Base-by-base conservation (phyloP, 2,797 vertebrate species). In the Sebastes minor region DNA sequence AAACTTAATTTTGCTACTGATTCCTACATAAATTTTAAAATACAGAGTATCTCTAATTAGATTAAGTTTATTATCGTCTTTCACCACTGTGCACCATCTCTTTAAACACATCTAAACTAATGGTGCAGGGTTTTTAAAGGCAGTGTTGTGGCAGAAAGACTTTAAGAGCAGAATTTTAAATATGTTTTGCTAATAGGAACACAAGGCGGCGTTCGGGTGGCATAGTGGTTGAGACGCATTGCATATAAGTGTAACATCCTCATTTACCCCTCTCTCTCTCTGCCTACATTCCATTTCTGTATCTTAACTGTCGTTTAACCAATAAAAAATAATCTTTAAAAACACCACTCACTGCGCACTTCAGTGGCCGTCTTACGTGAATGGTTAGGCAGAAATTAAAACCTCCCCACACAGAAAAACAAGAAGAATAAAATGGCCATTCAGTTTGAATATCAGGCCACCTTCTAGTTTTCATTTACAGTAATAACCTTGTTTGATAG, bases 391-490 rank as follows among this genome's bases (percentile, higher is more conserved):
- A 28, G 59, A 65, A 73, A 60, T 57, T 8, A 62, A 76, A 52
- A 52, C 49, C 20, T 52, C 49, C 20, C 49, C 49, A n/a, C 42
- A 18, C 49, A 52, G 20, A 52, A 52, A 52, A 52, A 52, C 49
- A 52, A 52, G 20, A 52, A n/a, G 5, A 11, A n/a, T 46, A 18
- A 16, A 46, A 18, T 46, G 42, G 27, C 11, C 14, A 25, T 74
- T n/a, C 32, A 65, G 8, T 61, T 27, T 74, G 32, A 59, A 49
- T 78, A 18, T 63, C 52, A 65, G 22, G 20, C 18, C 56, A 28
- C 23, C 46, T 42, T 55, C 5, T 25, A 56, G 16, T 74, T 78
- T 71, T 80, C 32, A 66, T 76, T 81, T 57, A 9, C 22, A 49
- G 22, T 13, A 46, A 52, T 27, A 74, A 71, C n/a, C 22, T 52